Percentiles rank a stretch among this genome's conserved stretches.
These are phyloP conservation scores for Sepioteuthis lessoniana DNA, from an alignment of 2,888 invertebrate species.

Conservation along the genomic window DNA sequence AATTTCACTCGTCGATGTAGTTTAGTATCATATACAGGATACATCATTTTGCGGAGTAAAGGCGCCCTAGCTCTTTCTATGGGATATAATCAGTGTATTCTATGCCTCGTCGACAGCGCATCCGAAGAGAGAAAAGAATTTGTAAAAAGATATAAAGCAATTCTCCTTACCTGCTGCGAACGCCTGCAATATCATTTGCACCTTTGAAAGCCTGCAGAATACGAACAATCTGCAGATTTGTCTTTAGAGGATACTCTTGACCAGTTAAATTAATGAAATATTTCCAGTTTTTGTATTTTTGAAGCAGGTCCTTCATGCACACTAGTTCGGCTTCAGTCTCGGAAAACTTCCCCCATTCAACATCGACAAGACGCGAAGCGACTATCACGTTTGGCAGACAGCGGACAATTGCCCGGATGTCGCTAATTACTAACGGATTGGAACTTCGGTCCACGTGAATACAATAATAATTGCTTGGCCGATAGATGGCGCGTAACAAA, in stretches of 20 bases:
- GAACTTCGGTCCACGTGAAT: constrained; percentile 65
- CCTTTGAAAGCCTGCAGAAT: constrained; percentile 67
- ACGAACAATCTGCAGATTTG: constrained; percentile 68
- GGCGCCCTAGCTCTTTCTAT: too few species aligned
- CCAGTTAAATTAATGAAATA: constrained; percentile 73
- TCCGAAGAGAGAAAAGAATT: too few species aligned
- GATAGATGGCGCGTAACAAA: constrained; percentile 64
- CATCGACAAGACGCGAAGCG: constrained; percentile 56
- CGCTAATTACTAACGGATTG: constrained; percentile 50
- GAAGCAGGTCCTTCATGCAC: constrained; percentile 63
- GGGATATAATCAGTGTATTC: too few species aligned
- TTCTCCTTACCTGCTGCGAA: constrained; percentile 55
- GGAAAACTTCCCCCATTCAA: constrained; percentile 66
- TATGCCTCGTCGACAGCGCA: too few species aligned
- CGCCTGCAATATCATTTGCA: constrained; percentile 66
- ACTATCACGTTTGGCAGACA: constrained; percentile 67
- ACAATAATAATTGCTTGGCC: constrained; percentile 69
- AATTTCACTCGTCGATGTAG: too few species aligned
- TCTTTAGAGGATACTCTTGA: constrained; percentile 71
- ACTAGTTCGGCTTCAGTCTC: constrained; percentile 66
- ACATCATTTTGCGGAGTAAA: too few species aligned
- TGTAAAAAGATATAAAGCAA: too few species aligned
- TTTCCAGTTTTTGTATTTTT: constrained; percentile 63
- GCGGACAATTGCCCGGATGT: constrained; percentile 53
- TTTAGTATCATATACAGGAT: too few species aligned